A percentile compares a stretch with the other conserved stretches of the same genome.
These are phyloP conservation scores for Phodopus roborovskii DNA, from an alignment of 2,113 vertebrate species.

Conservation along the genomic window DNA sequence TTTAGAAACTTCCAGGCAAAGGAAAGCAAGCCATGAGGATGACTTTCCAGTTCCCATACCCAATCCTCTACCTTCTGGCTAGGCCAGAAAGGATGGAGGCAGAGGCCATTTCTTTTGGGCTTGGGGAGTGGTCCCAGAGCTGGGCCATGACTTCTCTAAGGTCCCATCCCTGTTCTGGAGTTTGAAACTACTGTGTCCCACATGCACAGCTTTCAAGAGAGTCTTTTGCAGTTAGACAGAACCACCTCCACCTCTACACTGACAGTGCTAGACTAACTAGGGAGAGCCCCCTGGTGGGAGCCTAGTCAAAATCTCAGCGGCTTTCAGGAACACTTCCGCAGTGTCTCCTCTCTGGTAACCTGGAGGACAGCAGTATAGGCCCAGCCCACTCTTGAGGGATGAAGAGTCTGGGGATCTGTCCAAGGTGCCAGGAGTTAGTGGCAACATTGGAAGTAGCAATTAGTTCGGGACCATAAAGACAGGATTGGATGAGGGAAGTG, in stretches of 20 bases:
- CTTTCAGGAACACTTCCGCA: neutral
- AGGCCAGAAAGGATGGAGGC: neutral
- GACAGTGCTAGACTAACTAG: neutral
- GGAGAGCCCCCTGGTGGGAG: neutral
- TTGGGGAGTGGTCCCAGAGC: neutral
- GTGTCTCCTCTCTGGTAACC: neutral
- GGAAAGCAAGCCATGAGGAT: neutral
- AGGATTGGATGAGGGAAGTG: neutral
- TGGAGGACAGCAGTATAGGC: neutral
- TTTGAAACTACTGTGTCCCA: neutral
- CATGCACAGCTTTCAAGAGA: slow-evolving; percentile 5
- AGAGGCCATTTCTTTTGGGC: neutral
- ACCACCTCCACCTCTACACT: neutral
- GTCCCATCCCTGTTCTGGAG: neutral
- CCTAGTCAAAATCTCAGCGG: neutral
- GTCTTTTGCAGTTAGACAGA: neutral
- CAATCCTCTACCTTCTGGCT: neutral
- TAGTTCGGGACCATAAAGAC: neutral
- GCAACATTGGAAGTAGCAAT: neutral
- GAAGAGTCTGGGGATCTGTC: slow-evolving; percentile 30
- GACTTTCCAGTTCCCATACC: neutral
- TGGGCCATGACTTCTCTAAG: neutral
- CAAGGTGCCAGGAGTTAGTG: slow-evolving; percentile 38
- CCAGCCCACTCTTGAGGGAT: neutral
- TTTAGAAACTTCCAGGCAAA: slow-evolving; percentile 24